These are phyloP conservation scores for Tympanuchus pallidicinctus DNA, from an alignment of 2,113 vertebrate genomes.

Conservation along the genomic window DNA sequence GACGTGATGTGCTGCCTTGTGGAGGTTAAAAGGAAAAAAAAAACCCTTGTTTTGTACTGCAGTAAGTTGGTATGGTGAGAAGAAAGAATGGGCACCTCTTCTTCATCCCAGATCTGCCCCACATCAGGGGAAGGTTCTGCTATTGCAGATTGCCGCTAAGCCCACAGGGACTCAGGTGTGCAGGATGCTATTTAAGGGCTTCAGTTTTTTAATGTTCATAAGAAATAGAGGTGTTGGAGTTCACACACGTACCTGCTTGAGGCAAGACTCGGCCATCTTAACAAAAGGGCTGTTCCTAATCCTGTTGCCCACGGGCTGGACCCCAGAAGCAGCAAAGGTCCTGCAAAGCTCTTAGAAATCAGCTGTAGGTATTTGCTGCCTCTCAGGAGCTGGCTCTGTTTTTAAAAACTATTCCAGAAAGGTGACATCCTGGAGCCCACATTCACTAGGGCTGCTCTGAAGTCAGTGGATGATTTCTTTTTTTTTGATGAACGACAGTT, in stretches of 20 bases:
- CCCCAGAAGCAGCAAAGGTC: not conserved
- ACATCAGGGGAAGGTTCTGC: not conserved
- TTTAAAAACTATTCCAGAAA: not conserved
- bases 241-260: not conserved
- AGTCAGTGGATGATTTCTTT: not conserved
- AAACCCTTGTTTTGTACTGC: not conserved
- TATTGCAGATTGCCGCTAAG: fast-evolving
- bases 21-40: not conserved
- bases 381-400: not conserved
- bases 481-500: not conserved
- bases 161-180: not conserved
- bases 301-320: not conserved
- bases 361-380: not conserved
- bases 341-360: not conserved
- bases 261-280: not conserved
- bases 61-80: not conserved
- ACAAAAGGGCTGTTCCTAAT: not conserved
- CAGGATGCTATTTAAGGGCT: not conserved
- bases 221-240: not conserved
- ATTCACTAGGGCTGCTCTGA: conserved; percentile 4
- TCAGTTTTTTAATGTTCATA: not conserved
- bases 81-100: not conserved
- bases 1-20: not conserved
- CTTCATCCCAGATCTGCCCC: not conserved
- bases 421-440: not conserved